A percentile compares a stretch with the other conserved stretches of the same genome.
phyloP scores from a whole-genome alignment of 2,888 invertebrate species.

The Disparrhopalites patrizii region DNA sequence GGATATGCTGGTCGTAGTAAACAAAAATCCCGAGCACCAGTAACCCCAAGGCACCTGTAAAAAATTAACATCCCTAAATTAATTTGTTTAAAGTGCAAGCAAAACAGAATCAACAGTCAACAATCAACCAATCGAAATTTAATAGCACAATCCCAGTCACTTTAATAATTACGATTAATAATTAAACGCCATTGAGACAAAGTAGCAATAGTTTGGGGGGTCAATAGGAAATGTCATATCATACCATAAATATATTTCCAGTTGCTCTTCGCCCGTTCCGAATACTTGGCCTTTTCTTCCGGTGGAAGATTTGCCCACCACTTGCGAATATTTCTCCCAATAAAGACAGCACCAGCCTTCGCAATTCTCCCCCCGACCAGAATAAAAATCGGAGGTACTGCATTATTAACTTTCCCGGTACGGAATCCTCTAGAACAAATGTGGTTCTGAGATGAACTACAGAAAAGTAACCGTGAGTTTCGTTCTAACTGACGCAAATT shows the following conservation, averaged over 20 bases:
- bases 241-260: constrained; percentile 39
- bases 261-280: constrained; percentile 28
- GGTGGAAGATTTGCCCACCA: constrained; percentile 54
- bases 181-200: too few relatives aligned
- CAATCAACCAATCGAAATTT: too few relatives aligned
- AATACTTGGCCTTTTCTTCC: constrained; percentile 49
- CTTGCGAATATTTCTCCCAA: constrained; percentile 52
- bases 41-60: constrained; percentile 8
- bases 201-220: too few relatives aligned
- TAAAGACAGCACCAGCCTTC: constrained; percentile 51
- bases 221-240: too few relatives aligned
- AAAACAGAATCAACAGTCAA: too few relatives aligned
- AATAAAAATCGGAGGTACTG: constrained; percentile 41
- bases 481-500: too few relatives aligned
- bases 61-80: too few relatives aligned
- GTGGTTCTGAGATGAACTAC: too few relatives aligned
- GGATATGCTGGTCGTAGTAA: constrained; percentile 53
- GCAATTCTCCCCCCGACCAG: constrained; percentile 37
- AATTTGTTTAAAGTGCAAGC: too few relatives aligned
- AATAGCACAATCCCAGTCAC: too few relatives aligned
- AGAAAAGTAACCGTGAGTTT: too few relatives aligned
- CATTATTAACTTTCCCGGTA: constrained; percentile 27
- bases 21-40: constrained; percentile 28
- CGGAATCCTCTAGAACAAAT: constrained; percentile 2
- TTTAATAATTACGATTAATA: too few relatives aligned